Evolutionary conservation across 2,888 invertebrate species (phyloP), one percentile per base, ranked within the genome.

Genomic region (Podotricha telesiphe): DNA sequence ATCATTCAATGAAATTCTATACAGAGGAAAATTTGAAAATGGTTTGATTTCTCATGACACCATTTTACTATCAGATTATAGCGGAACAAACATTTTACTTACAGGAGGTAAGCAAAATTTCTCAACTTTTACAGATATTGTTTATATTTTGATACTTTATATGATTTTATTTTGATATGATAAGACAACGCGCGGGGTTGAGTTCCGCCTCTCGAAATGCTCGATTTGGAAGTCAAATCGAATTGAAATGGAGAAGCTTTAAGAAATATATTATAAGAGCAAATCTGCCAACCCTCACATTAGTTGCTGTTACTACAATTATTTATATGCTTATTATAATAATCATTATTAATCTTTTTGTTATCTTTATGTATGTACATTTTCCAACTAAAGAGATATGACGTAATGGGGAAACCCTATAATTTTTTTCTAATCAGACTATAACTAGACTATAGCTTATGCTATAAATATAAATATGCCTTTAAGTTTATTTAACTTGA

Each of bases 1-100:
- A 4, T 66, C 70, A 13, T 91, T 91, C 70, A 83, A 84, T 1
- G 86, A 82, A 75, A 76, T 86, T 67, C 72, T 89, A 0, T 91
- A 84, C 66, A 78, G 77, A 68, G 91, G 91, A 73, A 68, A 77
- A 17, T 67, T 88, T 47, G 76, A 80, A 70, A 71, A 72, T 7
- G 74, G 74, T 55, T 71, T 71, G 11, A 78, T 89, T 1, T 74
- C 73, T 58, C 91, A 91, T 75, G 91, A 89, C 70, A 42, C 65
- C 0, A 89, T 91, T 58, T 77, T 70, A 22, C 53, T 90, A 51
- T 71, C 70, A 28, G 83, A 82, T 42, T 86, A 80, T 67, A 69
- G 72, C 67, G 86, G 82, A 73, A 76, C 77, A 10, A 74, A 50
- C 45, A 72, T 91, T 15, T 74, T 79, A 8, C 50, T 88, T 61